phyloP scores from a whole-genome alignment of 2,888 invertebrate genomes.

The Drosophila kuntzei region DNA sequence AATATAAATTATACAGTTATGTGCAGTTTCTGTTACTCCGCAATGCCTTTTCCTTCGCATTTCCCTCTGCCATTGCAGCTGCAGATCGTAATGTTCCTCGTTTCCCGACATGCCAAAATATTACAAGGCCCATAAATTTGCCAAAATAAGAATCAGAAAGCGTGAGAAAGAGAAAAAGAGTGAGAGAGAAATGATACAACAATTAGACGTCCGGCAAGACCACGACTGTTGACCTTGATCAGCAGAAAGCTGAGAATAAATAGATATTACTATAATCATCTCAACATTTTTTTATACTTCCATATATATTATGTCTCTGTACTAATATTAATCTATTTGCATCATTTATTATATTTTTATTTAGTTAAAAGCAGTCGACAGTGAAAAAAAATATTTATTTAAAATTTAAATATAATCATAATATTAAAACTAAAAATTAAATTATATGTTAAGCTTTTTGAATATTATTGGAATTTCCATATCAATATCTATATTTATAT shows the following conservation, averaged over 20 bases:
- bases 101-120: conserved; percentile 35
- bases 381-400: too few species aligned
- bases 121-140: conserved; percentile 38
- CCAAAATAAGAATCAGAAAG: conserved; percentile 29
- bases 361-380: too few species aligned
- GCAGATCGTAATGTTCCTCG: conserved; percentile 38
- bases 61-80: conserved; percentile 30
- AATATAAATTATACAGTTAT: conserved; percentile 79
- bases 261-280: background rate
- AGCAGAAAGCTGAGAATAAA: background rate
- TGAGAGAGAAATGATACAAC: conserved; percentile 4
- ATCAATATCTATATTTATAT: too few species aligned
- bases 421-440: too few species aligned
- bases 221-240: background rate
- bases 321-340: too few species aligned
- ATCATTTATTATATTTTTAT: too few species aligned
- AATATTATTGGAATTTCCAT: too few species aligned
- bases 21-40: conserved; percentile 69
- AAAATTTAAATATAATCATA: too few species aligned
- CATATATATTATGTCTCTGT: too few species aligned
- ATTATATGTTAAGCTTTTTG: too few species aligned
- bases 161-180: background rate
- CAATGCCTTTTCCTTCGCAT: conserved; percentile 10
- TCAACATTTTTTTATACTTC: too few species aligned
- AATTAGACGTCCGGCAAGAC: conserved; percentile 17